Percentiles rank a stretch among this genome's conserved stretches.
Conservation (phyloP, 2,113 vertebrate species). For the Chamaetylas fuelleborni region DNA sequence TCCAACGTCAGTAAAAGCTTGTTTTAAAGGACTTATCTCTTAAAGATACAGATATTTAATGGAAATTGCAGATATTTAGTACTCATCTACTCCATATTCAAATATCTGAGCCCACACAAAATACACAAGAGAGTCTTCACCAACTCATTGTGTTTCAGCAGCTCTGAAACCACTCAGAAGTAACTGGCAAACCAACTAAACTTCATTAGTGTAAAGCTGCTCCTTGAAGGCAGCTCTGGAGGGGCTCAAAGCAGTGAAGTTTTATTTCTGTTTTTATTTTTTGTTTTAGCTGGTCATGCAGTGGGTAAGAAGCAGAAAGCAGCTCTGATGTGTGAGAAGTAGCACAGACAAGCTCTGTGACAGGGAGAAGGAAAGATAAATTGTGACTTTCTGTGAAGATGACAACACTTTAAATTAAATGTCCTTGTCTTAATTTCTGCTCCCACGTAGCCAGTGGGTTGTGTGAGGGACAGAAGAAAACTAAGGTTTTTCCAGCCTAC, state of each 20-base stretch:
- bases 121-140: not conserved
- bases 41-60: not conserved
- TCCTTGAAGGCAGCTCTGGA: not conserved
- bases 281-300: not conserved
- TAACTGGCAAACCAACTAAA: not conserved
- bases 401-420: not conserved
- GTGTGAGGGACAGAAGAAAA: not conserved
- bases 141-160: not conserved
- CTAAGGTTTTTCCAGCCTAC: not conserved
- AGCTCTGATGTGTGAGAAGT: not conserved
- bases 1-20: not conserved
- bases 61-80: not conserved
- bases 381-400: not conserved
- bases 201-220: not conserved
- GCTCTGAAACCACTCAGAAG: not conserved
- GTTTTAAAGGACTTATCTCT: not conserved
- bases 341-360: not conserved
- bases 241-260: not conserved
- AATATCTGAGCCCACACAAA: not conserved
- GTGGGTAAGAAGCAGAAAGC: not conserved
- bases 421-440: not conserved
- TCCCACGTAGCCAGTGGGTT: rapidly evolving
- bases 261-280: not conserved
- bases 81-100: not conserved
- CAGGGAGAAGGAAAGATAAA: not conserved